Conservation (phyloP, 2,888 invertebrate genomes). For the Dendrolimus houi region DNA sequence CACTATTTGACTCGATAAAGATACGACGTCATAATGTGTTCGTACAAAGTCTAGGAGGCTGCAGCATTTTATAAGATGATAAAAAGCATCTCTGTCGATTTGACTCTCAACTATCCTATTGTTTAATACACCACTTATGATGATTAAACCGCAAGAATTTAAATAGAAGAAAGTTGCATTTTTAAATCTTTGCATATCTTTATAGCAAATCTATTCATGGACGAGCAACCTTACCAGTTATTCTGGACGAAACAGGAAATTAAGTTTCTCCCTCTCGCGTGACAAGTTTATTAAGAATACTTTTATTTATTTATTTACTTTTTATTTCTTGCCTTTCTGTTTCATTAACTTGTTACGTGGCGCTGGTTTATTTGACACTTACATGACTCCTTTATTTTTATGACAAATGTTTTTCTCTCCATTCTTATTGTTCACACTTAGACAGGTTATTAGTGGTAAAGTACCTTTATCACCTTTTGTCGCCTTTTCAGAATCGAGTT, state of each 20-base stretch:
- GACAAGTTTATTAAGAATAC: conserved; percentile 70
- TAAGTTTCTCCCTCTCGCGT: conserved; percentile 64
- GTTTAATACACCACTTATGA: too few species aligned
- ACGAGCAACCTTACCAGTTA: conserved; percentile 16
- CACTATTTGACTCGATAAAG: too few species aligned
- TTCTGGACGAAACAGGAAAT: conserved; percentile 67
- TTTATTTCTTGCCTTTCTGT: conserved; percentile 42
- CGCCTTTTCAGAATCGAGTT: too few species aligned
- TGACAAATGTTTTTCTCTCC: background rate
- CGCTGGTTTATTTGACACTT: conserved; percentile 18
- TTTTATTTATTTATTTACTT: conserved; percentile 46
- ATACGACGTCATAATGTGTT: too few species aligned
- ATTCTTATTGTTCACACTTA: too few species aligned
- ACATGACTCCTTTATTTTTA: background rate
- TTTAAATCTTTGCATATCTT: background rate
- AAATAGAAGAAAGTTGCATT: background rate
- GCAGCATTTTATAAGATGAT: too few species aligned
- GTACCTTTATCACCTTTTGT: too few species aligned
- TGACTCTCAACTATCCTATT: too few species aligned
- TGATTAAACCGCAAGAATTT: too few species aligned
- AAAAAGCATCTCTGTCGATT: too few species aligned
- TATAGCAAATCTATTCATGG: conserved; percentile 14
- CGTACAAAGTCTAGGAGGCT: too few species aligned
- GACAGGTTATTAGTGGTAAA: too few species aligned
- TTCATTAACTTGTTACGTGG: conserved; percentile 29